These are phyloP conservation scores for Silurus asotus DNA, from an alignment of 2,113 vertebrate species.

Conservation along the genomic window DNA sequence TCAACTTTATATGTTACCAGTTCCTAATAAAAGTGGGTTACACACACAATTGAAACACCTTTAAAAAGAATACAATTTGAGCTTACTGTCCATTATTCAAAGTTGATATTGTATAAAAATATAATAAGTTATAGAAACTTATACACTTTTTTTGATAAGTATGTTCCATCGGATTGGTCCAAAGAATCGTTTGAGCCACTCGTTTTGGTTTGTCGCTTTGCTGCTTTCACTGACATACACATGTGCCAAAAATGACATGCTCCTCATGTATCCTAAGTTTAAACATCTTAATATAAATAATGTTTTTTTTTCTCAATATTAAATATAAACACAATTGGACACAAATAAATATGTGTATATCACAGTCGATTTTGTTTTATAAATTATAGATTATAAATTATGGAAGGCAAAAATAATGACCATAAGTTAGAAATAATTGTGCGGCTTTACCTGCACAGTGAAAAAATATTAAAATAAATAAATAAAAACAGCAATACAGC, in stretches of 20 bases:
- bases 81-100: no score
- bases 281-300: background rate
- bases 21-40: no score
- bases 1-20: no score
- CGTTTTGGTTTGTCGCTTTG: background rate
- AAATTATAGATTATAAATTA: background rate
- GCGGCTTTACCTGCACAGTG: background rate
- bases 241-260: background rate
- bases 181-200: background rate
- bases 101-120: no score
- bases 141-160: background rate
- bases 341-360: background rate
- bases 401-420: background rate
- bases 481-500: background rate
- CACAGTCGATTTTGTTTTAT: slow-evolving; percentile 2
- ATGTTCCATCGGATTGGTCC: background rate
- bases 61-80: no score
- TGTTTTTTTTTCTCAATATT: background rate
- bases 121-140: no score
- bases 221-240: background rate
- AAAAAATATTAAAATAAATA: no score
- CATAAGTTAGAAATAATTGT: background rate
- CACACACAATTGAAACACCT: no score
- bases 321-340: slow-evolving; percentile 2
- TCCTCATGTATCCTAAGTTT: background rate